A percentile compares a stretch with the other conserved stretches of the same genome.
Evolutionary conservation across 92 coral and sea anemone genomes (phyloP).

Genomic region (Palythoa caribaeorum): DNA sequence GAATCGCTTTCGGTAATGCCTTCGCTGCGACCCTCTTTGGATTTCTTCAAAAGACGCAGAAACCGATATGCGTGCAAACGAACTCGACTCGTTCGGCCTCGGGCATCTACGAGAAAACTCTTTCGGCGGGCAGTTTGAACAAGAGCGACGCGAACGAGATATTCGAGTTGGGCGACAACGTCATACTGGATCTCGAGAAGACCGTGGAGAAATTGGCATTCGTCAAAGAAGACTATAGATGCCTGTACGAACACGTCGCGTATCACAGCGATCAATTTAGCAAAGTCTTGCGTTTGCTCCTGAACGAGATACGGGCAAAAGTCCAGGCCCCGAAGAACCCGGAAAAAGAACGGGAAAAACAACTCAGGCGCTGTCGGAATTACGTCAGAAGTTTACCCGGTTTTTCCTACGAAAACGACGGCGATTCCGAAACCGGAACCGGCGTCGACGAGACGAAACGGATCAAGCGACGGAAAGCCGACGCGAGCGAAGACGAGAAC

Average conservation of each 20-base stretch:
- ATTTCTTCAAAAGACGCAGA: conserved; percentile 15
- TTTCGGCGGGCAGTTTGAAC: not conserved
- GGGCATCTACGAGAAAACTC: not conserved
- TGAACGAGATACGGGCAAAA: not conserved
- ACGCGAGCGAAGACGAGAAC: not conserved
- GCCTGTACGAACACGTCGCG: not conserved
- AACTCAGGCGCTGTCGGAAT: not conserved
- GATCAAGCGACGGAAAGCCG: not conserved
- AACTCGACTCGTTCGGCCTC: conserved; percentile 6
- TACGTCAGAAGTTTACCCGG: not conserved
- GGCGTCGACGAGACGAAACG: not conserved
- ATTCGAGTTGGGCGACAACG: not conserved
- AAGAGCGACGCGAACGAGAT: not conserved
- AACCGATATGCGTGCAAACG: not conserved
- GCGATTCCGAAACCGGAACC: not conserved
- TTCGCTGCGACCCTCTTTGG: not conserved
- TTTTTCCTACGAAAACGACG: not conserved
- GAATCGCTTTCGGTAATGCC: conserved; percentile 18
- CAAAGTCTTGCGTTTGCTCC: not conserved
- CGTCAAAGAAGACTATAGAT: not conserved
- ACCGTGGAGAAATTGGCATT: not conserved
- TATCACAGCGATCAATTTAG: conserved; percentile 7
- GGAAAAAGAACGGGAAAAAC: not conserved
- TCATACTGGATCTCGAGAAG: not conserved
- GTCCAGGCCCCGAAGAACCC: not conserved